Percentiles rank a stretch among this genome's conserved stretches.
These are phyloP conservation scores for Archocentrus centrarchus DNA, from an alignment of 2,113 vertebrate species.

Conservation along the genomic window DNA sequence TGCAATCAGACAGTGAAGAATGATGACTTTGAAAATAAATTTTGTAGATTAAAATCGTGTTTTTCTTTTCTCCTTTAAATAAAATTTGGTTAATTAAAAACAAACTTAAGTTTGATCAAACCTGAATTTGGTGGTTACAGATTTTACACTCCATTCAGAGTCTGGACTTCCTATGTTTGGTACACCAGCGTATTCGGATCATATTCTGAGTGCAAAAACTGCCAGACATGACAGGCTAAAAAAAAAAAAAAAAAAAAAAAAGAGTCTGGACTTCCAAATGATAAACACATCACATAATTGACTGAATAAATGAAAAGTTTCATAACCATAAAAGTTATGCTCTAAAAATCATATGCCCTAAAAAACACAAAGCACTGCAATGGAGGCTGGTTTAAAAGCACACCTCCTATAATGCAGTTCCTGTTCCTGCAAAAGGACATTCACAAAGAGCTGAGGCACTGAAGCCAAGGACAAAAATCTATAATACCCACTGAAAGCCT, in stretches of 20 bases:
- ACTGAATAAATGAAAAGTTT: background rate
- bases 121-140: background rate
- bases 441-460: background rate
- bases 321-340: background rate
- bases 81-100: too few relatives aligned
- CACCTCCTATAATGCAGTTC: background rate
- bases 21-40: background rate
- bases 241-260: too few relatives aligned
- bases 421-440: constrained; percentile 5
- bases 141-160: background rate
- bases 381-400: background rate
- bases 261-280: background rate
- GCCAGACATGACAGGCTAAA: too few relatives aligned
- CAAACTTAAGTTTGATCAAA: background rate
- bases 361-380: constrained; percentile 7
- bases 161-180: background rate
- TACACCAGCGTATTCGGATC: too few relatives aligned
- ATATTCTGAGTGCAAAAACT: too few relatives aligned
- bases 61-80: too few relatives aligned
- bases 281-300: background rate
- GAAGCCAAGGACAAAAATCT: background rate
- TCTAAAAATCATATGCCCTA: background rate
- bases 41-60: too few relatives aligned
- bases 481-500: background rate
- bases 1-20: too few relatives aligned